A percentile compares a stretch with the other conserved stretches of the same genome.
Conservation (phyloP, 1,140 invertebrate genomes). For the Drosophila setifemur region DNA sequence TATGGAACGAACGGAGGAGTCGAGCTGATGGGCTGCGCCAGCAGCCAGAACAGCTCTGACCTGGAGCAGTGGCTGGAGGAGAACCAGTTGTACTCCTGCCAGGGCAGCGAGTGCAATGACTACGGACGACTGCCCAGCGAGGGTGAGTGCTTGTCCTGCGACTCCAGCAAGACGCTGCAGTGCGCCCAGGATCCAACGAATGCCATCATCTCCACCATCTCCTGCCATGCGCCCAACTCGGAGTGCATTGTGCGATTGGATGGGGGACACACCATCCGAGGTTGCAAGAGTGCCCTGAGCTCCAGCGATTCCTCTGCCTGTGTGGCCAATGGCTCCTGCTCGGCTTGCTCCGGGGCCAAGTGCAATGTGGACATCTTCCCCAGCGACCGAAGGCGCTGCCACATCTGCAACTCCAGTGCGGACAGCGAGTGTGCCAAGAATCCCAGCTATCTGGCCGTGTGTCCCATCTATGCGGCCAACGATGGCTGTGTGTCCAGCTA, state of each 20-base stretch:
- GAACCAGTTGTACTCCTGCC: conserved; percentile 54
- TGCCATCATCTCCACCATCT: conserved; percentile 5
- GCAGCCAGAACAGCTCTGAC: conserved; percentile 49
- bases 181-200: conserved; percentile 60
- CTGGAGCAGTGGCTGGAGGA: conserved; percentile 50
- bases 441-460: conserved; percentile 50
- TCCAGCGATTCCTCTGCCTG: conserved; percentile 37
- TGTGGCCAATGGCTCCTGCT: conserved; percentile 52
- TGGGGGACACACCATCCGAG: conserved; percentile 57
- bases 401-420: conserved; percentile 63
- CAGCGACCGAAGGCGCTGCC: conserved; percentile 52
- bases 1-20: conserved; percentile 40
- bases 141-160: conserved; percentile 55
- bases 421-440: conserved; percentile 30
- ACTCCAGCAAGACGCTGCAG: conserved; percentile 52
- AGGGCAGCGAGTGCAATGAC: conserved; percentile 53
- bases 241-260: conserved; percentile 55
- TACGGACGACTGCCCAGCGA: conserved; percentile 30
- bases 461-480: conserved; percentile 54
- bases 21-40: conserved; percentile 62
- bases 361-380: conserved; percentile 69
- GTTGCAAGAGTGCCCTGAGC: conserved; percentile 48
- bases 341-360: conserved; percentile 51
- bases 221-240: conserved; percentile 40
- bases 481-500: conserved; percentile 51